Percentiles rank a stretch among this genome's conserved stretches.
These are phyloP conservation scores for Flabesymbios commensalis DNA, from an alignment of 2,888 invertebrate genomes.

Conservation along the genomic window DNA sequence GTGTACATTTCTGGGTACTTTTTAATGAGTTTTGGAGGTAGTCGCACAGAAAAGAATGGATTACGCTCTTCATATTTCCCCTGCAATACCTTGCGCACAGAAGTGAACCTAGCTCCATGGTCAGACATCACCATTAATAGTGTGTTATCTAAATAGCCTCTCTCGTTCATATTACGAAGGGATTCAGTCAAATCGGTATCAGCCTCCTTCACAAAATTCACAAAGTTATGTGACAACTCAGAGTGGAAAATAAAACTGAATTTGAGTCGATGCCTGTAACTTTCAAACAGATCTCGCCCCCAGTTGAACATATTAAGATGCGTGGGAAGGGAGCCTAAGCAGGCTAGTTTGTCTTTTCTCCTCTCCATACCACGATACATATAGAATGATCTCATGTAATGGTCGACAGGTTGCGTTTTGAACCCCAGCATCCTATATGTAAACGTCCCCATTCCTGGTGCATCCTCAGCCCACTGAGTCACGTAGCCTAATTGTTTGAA, in stretches of 20 bases:
- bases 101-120: conserved; percentile 81
- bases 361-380: too few species aligned
- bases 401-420: conserved; percentile 48
- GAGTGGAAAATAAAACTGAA: conserved; percentile 88
- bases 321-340: conserved; percentile 74
- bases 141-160: conserved; percentile 76
- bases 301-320: conserved; percentile 65
- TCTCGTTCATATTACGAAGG: conserved; percentile 67
- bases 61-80: conserved; percentile 90
- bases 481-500: conserved; percentile 48
- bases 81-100: conserved; percentile 81
- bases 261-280: conserved; percentile 72
- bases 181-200: conserved; percentile 71
- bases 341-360: too few species aligned
- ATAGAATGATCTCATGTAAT: conserved; percentile 59
- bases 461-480: conserved; percentile 54
- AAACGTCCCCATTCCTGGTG: conserved; percentile 48
- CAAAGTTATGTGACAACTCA: conserved; percentile 85
- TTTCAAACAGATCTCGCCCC: conserved; percentile 66
- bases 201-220: conserved; percentile 76
- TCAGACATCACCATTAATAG: conserved; percentile 89
- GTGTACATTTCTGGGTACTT: not conserved
- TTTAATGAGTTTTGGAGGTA: conserved; percentile 73
- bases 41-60: conserved; percentile 80
- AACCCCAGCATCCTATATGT: conserved; percentile 52